A percentile compares a stretch with the other conserved stretches of the same genome.
These are phyloP conservation scores for Dinoponera quadriceps DNA, from an alignment of 1,140 invertebrate species.

Conservation along the genomic window DNA sequence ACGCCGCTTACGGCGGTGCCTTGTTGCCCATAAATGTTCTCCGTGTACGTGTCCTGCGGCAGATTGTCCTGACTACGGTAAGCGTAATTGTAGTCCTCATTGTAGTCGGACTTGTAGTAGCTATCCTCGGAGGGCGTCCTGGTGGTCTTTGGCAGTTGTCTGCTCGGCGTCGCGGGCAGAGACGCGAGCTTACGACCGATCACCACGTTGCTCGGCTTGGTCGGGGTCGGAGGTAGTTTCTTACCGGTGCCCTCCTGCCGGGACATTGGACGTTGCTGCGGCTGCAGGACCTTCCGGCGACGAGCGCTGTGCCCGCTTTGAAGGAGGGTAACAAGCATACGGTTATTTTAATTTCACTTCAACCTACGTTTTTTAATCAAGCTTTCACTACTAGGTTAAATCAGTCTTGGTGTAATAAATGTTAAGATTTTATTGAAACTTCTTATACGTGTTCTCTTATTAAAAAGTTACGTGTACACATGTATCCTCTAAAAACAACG, in stretches of 20 bases:
- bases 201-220: slow-evolving; percentile 82
- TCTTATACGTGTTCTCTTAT: not conserved
- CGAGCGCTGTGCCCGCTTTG: slow-evolving; percentile 76
- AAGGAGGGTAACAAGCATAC: not conserved
- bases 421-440: too few species aligned
- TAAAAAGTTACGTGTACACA: too few species aligned
- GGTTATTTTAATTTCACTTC: slow-evolving; percentile 4
- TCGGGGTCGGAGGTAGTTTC: slow-evolving; percentile 83
- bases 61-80: slow-evolving; percentile 89
- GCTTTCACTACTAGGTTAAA: too few species aligned
- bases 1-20: slow-evolving; percentile 61
- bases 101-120: slow-evolving; percentile 87
- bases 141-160: slow-evolving; percentile 86
- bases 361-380: too few species aligned
- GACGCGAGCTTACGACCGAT: slow-evolving; percentile 82
- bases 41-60: slow-evolving; percentile 82
- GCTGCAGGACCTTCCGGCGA: slow-evolving; percentile 77
- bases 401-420: too few species aligned
- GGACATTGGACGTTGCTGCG: slow-evolving; percentile 78
- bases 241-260: slow-evolving; percentile 81
- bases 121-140: slow-evolving; percentile 83
- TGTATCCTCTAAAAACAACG: too few species aligned
- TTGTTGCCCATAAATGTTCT: slow-evolving; percentile 71
- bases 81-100: slow-evolving; percentile 90
- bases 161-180: slow-evolving; percentile 86